These are phyloP conservation scores for Hirudinaria manillensis DNA, from an alignment of 2,888 invertebrate genomes.

Conservation along the genomic window DNA sequence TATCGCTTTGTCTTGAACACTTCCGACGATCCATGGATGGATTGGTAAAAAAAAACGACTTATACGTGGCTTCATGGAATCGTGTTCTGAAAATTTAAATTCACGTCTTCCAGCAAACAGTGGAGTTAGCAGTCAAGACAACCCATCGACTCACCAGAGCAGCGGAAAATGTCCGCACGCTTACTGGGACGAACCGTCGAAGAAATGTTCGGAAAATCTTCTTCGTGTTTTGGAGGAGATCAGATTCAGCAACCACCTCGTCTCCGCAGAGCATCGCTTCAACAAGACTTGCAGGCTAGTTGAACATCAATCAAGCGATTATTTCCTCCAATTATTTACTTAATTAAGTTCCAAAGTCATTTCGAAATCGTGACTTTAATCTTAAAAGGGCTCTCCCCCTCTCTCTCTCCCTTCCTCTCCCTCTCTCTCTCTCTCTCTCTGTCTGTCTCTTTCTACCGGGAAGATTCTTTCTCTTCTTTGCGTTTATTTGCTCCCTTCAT, in stretches of 20 bases:
- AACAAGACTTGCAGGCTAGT: conserved; percentile 33
- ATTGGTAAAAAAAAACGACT: no score
- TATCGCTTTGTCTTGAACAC: no score
- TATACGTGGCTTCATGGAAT: no score
- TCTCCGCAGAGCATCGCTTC: conserved; percentile 27
- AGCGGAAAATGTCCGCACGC: conserved; percentile 28
- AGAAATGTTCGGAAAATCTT: conserved; percentile 31
- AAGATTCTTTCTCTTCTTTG: neutral
- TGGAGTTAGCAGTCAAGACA: conserved; percentile 14
- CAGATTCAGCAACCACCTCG: conserved; percentile 26
- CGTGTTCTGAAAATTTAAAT: no score
- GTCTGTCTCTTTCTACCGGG: no score
- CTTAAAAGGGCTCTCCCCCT: neutral
- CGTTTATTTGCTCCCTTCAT: neutral
- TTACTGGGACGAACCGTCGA: conserved; percentile 34
- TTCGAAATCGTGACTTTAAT: no score
- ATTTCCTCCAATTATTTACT: neutral
- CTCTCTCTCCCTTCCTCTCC: neutral
- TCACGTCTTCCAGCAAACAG: conserved; percentile 22
- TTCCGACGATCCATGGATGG: no score
- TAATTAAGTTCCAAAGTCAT: no score
- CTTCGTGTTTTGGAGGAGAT: conserved; percentile 29
- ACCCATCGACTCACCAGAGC: neutral
- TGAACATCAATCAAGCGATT: conserved; percentile 2
- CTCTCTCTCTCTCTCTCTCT: conserved; percentile 1